phyloP scores from a whole-genome alignment of 2,797 vertebrate genomes.

The Crocidura indochinensis region DNA sequence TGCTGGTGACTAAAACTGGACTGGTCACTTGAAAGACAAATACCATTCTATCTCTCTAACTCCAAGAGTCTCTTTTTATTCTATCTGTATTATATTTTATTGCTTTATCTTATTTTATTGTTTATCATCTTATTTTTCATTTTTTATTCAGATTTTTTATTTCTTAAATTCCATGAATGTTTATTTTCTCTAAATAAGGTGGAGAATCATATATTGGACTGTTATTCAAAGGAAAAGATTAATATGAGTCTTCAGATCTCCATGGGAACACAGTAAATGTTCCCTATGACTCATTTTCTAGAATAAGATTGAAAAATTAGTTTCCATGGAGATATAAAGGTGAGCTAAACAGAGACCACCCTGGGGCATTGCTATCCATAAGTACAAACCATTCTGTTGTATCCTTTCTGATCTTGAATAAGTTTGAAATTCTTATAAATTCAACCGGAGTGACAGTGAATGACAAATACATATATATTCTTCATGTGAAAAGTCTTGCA shows the following conservation, averaged over 20 bases:
- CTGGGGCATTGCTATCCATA: neutral
- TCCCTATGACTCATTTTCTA: constrained; percentile 69
- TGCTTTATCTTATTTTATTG: constrained; percentile 6
- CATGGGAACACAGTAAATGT: constrained; percentile 72
- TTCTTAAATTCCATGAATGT: constrained; percentile 47
- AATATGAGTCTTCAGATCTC: constrained; percentile 69
- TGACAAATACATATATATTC: constrained; percentile 29
- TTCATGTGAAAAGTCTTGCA: constrained; percentile 4
- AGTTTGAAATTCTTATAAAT: constrained; percentile 44
- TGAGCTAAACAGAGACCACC: constrained; percentile 44
- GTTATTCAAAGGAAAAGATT: constrained; percentile 56
- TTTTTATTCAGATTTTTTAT: constrained; percentile 32
- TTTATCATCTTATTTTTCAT: constrained; percentile 33
- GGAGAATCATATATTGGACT: constrained; percentile 31
- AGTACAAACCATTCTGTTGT: neutral
- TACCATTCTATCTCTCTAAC: no score
- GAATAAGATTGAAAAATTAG: constrained; percentile 57
- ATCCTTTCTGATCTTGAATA: constrained; percentile 23
- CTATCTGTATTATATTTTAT: neutral
- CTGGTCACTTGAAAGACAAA: no score
- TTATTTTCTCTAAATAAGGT: constrained; percentile 39
- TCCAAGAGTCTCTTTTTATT: neutral
- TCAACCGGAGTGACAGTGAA: constrained; percentile 34
- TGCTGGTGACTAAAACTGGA: no score
- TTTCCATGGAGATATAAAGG: constrained; percentile 81